Evolutionary conservation across 1,140 invertebrate genomes (phyloP).

Genomic region (silkworm (Bombyx mori)): ASM3026992v2 NC_085125.1:1876501-1877000

Average conservation of each 20-base stretch:
- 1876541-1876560: conserved; percentile 37
- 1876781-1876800: too few species aligned
- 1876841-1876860: too few species aligned
- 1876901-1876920: too few species aligned
- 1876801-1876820: too few species aligned
- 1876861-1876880: too few species aligned
- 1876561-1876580: conserved; percentile 44
- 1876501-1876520: conserved; percentile 47
- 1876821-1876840: too few species aligned
- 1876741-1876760: conserved; percentile 53
- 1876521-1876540: conserved; percentile 31
- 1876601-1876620: conserved; percentile 24
- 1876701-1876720: conserved; percentile 18
- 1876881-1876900: too few species aligned
- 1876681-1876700: conserved; percentile 40
- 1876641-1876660: conserved; percentile 41
- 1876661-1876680: conserved; percentile 42
- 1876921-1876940: too few species aligned
- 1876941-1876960: too few species aligned
- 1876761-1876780: conserved; percentile 27
- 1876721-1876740: conserved; percentile 22
- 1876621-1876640: conserved; percentile 39
- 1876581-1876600: conserved; percentile 40
- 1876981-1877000: too few species aligned
- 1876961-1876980: too few species aligned